Conservation (phyloP, 2,113 vertebrate species). For the Turnix velox region DNA sequence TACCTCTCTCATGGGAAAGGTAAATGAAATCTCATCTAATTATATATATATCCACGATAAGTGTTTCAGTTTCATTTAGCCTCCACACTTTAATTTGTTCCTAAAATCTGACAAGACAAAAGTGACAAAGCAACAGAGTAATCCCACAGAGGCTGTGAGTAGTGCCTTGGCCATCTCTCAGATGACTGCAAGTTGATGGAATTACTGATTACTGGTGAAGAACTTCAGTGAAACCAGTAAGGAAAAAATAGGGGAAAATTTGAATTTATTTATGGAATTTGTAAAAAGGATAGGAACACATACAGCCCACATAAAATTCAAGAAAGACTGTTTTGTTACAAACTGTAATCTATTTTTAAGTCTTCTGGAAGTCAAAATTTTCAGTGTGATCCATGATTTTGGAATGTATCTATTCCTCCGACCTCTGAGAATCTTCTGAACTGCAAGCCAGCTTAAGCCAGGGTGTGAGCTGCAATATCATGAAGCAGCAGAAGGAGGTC, state of each 20-base stretch:
- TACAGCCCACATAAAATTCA: background rate
- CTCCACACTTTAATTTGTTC: background rate
- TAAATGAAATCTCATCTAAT: background rate
- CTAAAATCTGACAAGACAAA: background rate
- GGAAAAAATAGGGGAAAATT: background rate
- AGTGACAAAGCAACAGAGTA: background rate
- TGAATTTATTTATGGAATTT: background rate
- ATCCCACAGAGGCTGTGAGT: background rate
- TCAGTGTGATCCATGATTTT: background rate
- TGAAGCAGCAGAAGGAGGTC: background rate
- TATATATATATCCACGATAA: background rate
- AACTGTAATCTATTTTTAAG: background rate
- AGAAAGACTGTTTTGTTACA: background rate
- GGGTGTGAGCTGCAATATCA: background rate
- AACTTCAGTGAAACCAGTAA: background rate
- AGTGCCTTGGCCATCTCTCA: background rate
- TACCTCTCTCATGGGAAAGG: background rate
- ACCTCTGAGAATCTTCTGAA: background rate
- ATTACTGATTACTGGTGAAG: background rate
- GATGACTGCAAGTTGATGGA: background rate
- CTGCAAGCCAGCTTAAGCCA: background rate
- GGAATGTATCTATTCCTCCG: background rate
- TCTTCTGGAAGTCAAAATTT: background rate
- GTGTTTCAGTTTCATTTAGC: background rate
- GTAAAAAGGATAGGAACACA: background rate